These are phyloP conservation scores for Pseudopleuronectes americanus DNA, from an alignment of 2,797 vertebrate genomes.

Conservation along the genomic window DNA sequence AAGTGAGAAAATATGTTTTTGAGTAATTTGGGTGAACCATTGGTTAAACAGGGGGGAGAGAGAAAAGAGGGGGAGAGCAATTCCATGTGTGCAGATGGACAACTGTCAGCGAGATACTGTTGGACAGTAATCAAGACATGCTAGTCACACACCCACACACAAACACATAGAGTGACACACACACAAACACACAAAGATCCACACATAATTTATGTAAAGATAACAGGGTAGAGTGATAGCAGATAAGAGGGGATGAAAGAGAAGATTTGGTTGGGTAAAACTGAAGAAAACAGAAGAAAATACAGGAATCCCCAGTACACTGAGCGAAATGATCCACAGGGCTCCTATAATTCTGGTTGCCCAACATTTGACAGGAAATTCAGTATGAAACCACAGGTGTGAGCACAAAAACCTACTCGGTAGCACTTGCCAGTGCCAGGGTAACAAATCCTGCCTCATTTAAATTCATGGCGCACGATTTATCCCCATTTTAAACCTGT, in stretches of 20 bases:
- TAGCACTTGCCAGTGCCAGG: too few relatives aligned
- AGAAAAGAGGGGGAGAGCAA: conserved; percentile 7
- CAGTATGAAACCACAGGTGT: not conserved
- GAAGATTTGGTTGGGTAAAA: conserved; percentile 1
- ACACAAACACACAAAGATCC: conserved; percentile 16
- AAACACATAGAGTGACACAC: conserved; percentile 38
- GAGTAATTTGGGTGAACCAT: conserved; percentile 41
- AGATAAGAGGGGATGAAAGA: conserved; percentile 19
- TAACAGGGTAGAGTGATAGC: conserved; percentile 28
- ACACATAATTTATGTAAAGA: conserved; percentile 25
- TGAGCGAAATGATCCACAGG: not conserved
- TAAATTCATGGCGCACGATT: too few relatives aligned
- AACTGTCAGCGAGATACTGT: conserved; percentile 50
- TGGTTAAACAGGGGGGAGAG: conserved; percentile 23
- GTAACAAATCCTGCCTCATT: too few relatives aligned
- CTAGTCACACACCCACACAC: conserved; percentile 65
- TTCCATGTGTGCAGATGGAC: conserved; percentile 58
- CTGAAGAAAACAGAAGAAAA: not conserved
- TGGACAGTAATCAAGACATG: conserved; percentile 56
- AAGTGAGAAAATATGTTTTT: conserved; percentile 26
- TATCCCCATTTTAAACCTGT: too few relatives aligned
- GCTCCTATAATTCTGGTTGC: not conserved
- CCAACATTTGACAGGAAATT: not conserved
- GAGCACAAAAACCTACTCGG: not conserved
- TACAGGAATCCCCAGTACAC: not conserved